Evolutionary conservation across 2,888 invertebrate genomes (phyloP), one percentile per base, ranked within the genome.

Genomic region (Leptinotarsa rubiginosa): DNA sequence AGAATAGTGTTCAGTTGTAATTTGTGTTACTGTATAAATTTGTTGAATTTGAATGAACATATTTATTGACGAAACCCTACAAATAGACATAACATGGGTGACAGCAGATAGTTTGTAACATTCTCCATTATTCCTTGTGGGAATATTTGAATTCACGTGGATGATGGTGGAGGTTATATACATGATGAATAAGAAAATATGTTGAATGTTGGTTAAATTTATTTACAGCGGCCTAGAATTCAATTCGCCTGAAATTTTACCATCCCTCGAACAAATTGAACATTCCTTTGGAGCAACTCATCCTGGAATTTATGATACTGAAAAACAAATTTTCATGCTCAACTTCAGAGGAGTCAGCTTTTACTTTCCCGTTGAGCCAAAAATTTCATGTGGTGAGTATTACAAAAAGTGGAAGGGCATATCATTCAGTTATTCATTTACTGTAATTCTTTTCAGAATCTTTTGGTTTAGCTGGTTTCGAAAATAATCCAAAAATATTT

Each of bases 241-340:
- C 88, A 95, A 96, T 89, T 96, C 97, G 47, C 97, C 97, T 15
- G 96, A 97, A 89, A 95, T 98, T 77, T 92, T 95, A 88, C 98
- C 99, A 79, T 97, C 98, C 77, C 96, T 99, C 84, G 97, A 98
- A 89, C 97, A 98, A 89, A 97, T 99, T 81, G 99, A 99, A 89
- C 97, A 98, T 89, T 97, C 97, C 71, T 99, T 99, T 90, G 99
- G 99, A 79, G 98, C 99, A 76, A 99, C 99, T 49, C 97, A 98
- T 89, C 99, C 99, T 47, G 99, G 98, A 83, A 96, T 97, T 67
- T 99, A 98, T 88, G 98, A 99, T 90, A 94, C 96, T 75, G 96
- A 97, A 87, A 95, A 97, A 82, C 97, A 98, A 88, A 91, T 97
- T 76, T 99, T 98, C 89, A 96, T 97, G 80, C 91, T 99, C 82